Evolutionary conservation across 2,888 invertebrate species (phyloP).

Genomic region (Epirrhoe alternata): DNA sequence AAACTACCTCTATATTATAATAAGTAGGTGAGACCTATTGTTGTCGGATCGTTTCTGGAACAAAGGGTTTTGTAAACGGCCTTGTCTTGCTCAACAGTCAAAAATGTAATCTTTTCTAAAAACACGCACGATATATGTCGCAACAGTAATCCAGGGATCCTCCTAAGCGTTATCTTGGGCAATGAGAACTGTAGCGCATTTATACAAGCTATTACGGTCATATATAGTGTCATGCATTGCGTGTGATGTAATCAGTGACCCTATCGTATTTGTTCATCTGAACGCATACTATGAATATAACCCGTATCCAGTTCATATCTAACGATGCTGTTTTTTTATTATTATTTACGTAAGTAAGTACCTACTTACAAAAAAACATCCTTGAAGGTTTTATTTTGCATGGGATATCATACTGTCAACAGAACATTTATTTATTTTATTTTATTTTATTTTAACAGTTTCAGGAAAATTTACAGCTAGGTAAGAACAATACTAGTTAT

Average conservation of each 20-base stretch:
- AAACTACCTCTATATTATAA: no score
- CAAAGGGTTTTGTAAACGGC: constrained; percentile 14
- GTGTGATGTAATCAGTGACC: constrained; percentile 24
- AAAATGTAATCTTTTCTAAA: constrained; percentile 44
- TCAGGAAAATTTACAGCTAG: no score
- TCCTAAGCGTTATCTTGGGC: constrained; percentile 52
- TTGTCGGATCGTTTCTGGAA: no score
- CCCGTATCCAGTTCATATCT: neutral
- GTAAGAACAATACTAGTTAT: no score
- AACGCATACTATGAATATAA: neutral
- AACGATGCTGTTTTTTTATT: neutral
- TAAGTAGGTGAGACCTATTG: no score
- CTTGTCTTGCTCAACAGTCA: constrained; percentile 45
- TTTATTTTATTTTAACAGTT: no score
- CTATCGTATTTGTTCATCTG: constrained; percentile 27
- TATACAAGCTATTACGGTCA: constrained; percentile 43
- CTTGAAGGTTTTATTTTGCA: no score
- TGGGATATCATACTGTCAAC: no score
- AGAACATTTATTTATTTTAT: no score
- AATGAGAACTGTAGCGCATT: constrained; percentile 53
- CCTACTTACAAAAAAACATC: neutral
- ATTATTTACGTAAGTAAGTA: neutral
- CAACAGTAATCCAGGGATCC: constrained; percentile 47
- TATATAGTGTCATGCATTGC: constrained; percentile 23
- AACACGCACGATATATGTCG: constrained; percentile 49